phyloP scores from a whole-genome alignment of 2,113 vertebrate genomes.

The Zosterops pallidus region DNA sequence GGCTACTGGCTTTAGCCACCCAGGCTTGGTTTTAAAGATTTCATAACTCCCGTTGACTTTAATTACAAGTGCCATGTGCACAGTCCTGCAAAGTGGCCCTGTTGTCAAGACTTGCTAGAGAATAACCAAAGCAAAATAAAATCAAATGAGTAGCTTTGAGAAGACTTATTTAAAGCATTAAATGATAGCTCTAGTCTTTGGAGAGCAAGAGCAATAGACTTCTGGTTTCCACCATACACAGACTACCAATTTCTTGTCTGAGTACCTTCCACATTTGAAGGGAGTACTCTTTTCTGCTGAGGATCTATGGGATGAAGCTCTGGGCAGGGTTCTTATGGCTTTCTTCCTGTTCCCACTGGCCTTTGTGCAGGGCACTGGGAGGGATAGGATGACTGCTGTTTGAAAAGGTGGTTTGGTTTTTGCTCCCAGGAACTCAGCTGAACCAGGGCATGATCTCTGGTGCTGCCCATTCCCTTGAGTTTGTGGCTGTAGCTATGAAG shows the following conservation, averaged over 20 bases:
- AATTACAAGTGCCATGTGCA: background rate
- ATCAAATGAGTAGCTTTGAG: background rate
- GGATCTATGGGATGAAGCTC: background rate
- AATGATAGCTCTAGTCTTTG: slow-evolving; percentile 37
- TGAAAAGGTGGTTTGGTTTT: background rate
- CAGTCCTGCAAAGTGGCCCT: background rate
- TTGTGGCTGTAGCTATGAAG: background rate
- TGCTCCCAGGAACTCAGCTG: background rate
- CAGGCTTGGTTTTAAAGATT: background rate
- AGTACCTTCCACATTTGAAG: background rate
- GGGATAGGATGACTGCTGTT: background rate
- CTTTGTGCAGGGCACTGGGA: background rate
- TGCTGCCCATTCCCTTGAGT: background rate
- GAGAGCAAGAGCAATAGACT: background rate
- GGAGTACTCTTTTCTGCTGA: background rate
- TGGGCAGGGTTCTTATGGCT: background rate
- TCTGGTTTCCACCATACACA: background rate
- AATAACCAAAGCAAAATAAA: slow-evolving; percentile 8
- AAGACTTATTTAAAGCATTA: slow-evolving; percentile 41
- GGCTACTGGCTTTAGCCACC: background rate
- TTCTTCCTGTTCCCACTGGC: background rate
- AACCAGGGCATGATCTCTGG: background rate
- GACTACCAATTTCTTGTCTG: background rate
- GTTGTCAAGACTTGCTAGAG: slow-evolving; percentile 1
- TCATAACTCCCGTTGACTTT: background rate